Conservation (phyloP, 1,140 invertebrate species). For the Pogonomyrmex californicus region DNA sequence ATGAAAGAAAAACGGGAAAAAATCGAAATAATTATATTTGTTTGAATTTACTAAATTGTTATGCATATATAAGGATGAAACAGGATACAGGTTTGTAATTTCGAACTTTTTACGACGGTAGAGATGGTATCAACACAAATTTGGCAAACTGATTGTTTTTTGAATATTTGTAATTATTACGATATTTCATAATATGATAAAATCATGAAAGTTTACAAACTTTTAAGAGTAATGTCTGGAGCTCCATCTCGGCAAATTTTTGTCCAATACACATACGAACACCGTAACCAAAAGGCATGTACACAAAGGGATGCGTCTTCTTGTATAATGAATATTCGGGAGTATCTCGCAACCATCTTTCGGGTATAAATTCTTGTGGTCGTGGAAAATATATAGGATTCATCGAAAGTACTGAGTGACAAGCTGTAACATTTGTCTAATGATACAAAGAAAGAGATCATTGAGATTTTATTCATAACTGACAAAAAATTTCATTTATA, state of each 20-base stretch:
- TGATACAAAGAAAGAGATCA: conserved; percentile 46
- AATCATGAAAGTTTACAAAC: conserved; percentile 62
- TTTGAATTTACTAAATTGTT: neutral
- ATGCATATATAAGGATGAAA: neutral
- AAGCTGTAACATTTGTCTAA: conserved; percentile 85
- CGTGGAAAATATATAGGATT: conserved; percentile 85
- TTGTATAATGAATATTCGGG: conserved; percentile 77
- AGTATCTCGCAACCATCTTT: conserved; percentile 86
- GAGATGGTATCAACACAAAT: neutral
- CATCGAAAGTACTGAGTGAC: conserved; percentile 83
- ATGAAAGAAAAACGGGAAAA: neutral
- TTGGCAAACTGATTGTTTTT: neutral
- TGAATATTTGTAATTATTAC: neutral
- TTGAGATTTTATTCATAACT: neutral
- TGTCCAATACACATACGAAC: conserved; percentile 85
- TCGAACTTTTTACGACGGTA: neutral
- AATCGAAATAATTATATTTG: conserved; percentile 5
- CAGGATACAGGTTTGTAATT: neutral
- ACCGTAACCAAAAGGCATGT: conserved; percentile 90
- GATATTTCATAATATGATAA: neutral
- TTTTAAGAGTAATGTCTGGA: conserved; percentile 83
- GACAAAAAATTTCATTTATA: no score
- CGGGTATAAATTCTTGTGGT: conserved; percentile 84
- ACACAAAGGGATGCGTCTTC: conserved; percentile 87
- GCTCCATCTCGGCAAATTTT: conserved; percentile 85